These are phyloP conservation scores for Aphidoletes aphidimyza DNA, from an alignment of 2,888 invertebrate species.

Conservation along the genomic window DNA sequence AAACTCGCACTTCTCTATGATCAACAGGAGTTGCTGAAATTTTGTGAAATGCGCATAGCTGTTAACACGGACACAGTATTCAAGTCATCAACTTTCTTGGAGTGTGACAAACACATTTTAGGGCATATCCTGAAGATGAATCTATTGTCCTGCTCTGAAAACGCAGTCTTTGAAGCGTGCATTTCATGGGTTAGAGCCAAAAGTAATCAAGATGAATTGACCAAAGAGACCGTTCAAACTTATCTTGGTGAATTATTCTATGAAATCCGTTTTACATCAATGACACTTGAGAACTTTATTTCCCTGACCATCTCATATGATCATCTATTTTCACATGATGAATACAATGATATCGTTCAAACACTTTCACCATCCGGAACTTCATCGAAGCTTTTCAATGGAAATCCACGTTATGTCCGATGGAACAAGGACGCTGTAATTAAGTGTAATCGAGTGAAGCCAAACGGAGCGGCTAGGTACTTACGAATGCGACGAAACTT, in stretches of 20 bases:
- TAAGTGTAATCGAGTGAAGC: too few species aligned
- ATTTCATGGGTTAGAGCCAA: not conserved
- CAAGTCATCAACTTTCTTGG: not conserved
- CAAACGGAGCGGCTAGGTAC: too few species aligned
- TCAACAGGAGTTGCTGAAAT: not conserved
- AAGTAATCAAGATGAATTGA: not conserved
- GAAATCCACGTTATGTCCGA: too few species aligned
- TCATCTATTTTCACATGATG: too few species aligned
- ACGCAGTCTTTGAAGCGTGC: not conserved
- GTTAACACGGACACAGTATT: not conserved
- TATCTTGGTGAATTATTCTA: not conserved
- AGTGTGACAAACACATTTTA: not conserved
- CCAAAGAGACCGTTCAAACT: not conserved
- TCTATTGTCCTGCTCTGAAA: not conserved
- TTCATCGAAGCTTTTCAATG: too few species aligned
- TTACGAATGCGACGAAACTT: too few species aligned
- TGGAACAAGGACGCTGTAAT: too few species aligned
- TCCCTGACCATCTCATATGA: too few species aligned
- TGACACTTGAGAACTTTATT: too few species aligned
- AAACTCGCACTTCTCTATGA: not conserved
- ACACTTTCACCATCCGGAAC: too few species aligned
- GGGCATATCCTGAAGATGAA: not conserved
- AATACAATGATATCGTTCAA: too few species aligned
- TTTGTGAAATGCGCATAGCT: not conserved
- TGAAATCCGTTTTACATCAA: too few species aligned